Evolutionary conservation across 2,113 vertebrate genomes (phyloP).

Genomic region (Sclerurus mexicanus): DNA sequence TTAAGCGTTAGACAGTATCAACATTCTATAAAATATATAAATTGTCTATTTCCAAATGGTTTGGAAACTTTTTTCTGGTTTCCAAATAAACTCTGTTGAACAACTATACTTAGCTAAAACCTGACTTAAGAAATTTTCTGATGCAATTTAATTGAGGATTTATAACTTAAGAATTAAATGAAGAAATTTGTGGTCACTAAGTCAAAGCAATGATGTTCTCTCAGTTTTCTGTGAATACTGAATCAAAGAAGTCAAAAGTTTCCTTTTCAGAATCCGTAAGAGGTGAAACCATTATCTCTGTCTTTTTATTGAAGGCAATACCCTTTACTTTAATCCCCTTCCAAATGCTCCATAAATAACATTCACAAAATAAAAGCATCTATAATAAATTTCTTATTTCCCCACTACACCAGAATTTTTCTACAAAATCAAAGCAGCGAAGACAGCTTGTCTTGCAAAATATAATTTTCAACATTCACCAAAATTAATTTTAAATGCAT

Average conservation of each 20-base stretch:
- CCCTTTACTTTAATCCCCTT: not conserved
- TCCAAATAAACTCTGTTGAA: not conserved
- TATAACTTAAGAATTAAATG: not conserved
- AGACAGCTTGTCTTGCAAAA: not conserved
- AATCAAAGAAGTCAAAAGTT: not conserved
- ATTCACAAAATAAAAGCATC: not conserved
- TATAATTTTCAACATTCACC: not conserved
- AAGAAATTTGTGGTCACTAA: not conserved
- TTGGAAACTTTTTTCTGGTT: not conserved
- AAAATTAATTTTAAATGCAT: not conserved
- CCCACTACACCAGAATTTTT: not conserved
- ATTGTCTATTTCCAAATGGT: not conserved
- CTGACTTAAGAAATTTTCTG: not conserved
- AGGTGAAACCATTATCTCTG: not conserved
- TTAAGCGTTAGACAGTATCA: not conserved
- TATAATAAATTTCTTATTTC: not conserved
- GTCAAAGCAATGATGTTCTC: not conserved
- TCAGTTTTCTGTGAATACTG: not conserved
- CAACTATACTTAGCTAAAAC: not conserved
- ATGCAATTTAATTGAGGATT: not conserved
- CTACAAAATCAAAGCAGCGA: not conserved
- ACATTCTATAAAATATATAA: not conserved
- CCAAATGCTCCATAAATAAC: not conserved
- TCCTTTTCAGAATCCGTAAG: not conserved
- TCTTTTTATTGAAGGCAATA: not conserved